Conservation (phyloP, 2,113 vertebrate species). For the Tretioscincus oriximinensis region DNA sequence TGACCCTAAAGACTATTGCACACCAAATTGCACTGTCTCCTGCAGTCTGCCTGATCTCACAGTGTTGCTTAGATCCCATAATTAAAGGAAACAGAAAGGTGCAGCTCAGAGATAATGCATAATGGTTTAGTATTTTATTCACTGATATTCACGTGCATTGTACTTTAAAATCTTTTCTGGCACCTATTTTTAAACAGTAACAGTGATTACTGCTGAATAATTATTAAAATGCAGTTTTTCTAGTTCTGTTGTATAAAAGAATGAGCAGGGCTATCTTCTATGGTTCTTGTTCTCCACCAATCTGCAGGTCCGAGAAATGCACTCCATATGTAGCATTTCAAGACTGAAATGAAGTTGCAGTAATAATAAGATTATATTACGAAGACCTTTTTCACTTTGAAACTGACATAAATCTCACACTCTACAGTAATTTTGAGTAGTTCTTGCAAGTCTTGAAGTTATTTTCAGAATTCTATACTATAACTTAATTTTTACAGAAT, state of each 20-base stretch:
- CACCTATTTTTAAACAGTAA: slow-evolving; percentile 49
- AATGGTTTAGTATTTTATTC: slow-evolving; percentile 45
- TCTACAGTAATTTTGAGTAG: not conserved
- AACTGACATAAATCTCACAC: not conserved
- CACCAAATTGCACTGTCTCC: no score
- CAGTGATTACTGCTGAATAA: slow-evolving; percentile 50
- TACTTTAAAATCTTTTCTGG: slow-evolving; percentile 32
- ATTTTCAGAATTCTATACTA: not conserved
- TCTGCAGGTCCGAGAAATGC: slow-evolving; percentile 74
- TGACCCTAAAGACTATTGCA: no score
- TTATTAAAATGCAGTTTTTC: slow-evolving; percentile 44
- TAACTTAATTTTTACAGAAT: not conserved
- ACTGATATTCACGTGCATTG: not conserved
- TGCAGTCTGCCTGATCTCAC: not conserved
- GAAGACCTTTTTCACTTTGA: not conserved
- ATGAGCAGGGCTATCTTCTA: slow-evolving; percentile 53
- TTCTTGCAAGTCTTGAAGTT: not conserved
- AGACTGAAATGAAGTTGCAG: slow-evolving; percentile 4
- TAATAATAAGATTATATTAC: not conserved
- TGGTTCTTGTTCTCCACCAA: slow-evolving; percentile 78
- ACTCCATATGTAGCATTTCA: slow-evolving; percentile 38
- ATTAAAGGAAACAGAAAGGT: slow-evolving; percentile 5
- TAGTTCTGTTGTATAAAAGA: slow-evolving; percentile 12
- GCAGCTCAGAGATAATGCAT: slow-evolving; percentile 27
- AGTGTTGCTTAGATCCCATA: not conserved